Conservation (phyloP, 2,888 invertebrate species). For the Dermolepida albohirtum region DNA sequence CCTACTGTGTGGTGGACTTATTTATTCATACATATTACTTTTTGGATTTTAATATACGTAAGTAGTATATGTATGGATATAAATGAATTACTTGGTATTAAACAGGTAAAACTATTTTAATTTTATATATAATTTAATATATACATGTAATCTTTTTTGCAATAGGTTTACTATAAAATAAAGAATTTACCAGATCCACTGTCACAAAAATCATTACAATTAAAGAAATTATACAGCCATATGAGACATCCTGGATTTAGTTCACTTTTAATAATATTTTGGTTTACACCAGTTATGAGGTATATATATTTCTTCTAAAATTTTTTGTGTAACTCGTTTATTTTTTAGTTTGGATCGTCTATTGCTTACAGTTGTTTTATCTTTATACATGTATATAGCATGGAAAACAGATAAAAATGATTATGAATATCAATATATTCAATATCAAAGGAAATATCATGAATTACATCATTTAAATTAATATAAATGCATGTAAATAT, state of each 20-base stretch:
- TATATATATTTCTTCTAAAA: constrained; percentile 47
- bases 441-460: constrained; percentile 66
- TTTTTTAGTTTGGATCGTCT: constrained; percentile 68
- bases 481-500: constrained; percentile 1
- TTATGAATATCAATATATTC: constrained; percentile 68
- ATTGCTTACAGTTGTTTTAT: constrained; percentile 67
- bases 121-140: too few species aligned
- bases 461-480: constrained; percentile 60
- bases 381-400: constrained; percentile 70
- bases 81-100: constrained; percentile 71
- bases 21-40: constrained; percentile 65
- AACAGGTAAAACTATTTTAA: constrained; percentile 64
- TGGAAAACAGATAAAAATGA: constrained; percentile 73
- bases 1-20: constrained; percentile 66
- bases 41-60: constrained; percentile 72
- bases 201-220: constrained; percentile 67
- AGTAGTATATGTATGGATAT: constrained; percentile 74
- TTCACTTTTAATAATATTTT: constrained; percentile 70
- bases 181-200: constrained; percentile 67
- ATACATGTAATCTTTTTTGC: constrained; percentile 30
- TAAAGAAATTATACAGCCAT: constrained; percentile 68
- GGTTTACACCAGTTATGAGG: constrained; percentile 73
- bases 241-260: constrained; percentile 75
- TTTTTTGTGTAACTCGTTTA: constrained; percentile 7
- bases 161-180: constrained; percentile 69